Conservation (phyloP, 1,140 invertebrate genomes). For the Drosophila subpulchrella region DNA sequence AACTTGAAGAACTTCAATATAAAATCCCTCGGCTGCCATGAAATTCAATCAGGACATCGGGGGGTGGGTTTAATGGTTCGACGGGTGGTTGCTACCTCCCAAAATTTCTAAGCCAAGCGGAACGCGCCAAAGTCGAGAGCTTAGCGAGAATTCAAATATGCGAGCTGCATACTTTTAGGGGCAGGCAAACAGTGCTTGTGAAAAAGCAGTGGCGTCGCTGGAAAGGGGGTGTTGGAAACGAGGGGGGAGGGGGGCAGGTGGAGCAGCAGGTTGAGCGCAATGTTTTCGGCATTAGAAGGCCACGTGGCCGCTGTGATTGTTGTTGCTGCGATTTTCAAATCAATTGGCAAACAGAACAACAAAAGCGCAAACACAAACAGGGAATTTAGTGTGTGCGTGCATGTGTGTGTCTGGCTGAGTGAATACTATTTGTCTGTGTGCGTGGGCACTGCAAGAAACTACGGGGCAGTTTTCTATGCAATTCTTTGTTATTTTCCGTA, state of each 20-base stretch:
- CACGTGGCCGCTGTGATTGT: constrained; percentile 39
- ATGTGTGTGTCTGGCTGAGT: constrained; percentile 20
- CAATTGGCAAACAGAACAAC: constrained; percentile 79
- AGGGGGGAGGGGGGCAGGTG: background rate
- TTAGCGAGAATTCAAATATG: constrained; percentile 74
- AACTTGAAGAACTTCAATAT: constrained; percentile 16
- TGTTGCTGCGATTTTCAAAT: constrained; percentile 76
- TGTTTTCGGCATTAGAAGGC: constrained; percentile 65
- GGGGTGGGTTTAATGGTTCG: background rate
- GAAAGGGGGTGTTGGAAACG: background rate
- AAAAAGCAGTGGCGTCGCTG: constrained; percentile 8
- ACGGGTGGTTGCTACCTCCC: background rate
- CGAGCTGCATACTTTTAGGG: constrained; percentile 72
- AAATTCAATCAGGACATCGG: constrained; percentile 40
- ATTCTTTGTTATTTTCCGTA: too few species aligned
- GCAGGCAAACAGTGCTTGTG: constrained; percentile 68
- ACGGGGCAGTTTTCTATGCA: background rate
- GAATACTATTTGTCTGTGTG: constrained; percentile 28
- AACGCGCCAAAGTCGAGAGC: constrained; percentile 37
- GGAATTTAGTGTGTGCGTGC: constrained; percentile 24
- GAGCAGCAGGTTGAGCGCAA: constrained; percentile 36
- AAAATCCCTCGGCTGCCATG: constrained; percentile 6
- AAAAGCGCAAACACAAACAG: constrained; percentile 78
- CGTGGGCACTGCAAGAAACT: constrained; percentile 5
- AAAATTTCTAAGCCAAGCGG: constrained; percentile 15